Conservation (phyloP, 2,113 vertebrate species). For the Ancistrus triradiatus region DNA sequence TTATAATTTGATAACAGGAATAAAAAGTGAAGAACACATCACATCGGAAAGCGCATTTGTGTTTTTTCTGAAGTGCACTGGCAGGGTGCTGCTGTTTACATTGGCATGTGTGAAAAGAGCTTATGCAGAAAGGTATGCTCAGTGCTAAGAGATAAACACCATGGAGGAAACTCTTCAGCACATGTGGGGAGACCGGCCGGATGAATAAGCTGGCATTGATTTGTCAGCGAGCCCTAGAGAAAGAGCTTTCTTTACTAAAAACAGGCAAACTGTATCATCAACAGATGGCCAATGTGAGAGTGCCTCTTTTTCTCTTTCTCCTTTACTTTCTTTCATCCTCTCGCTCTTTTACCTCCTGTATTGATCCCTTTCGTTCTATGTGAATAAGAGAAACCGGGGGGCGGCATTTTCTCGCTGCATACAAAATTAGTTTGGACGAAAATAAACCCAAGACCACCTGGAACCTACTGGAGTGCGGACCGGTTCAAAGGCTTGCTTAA, state of each 20-base stretch:
- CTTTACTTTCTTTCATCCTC: background rate
- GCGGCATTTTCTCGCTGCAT: constrained; percentile 43
- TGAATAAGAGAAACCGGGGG: constrained; percentile 21
- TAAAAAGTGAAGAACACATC: constrained; percentile 28
- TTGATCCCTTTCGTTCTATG: constrained; percentile 19
- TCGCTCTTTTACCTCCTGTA: constrained; percentile 7
- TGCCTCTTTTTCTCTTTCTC: background rate
- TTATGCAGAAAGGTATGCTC: constrained; percentile 38
- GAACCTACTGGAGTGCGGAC: constrained; percentile 30
- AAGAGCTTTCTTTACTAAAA: constrained; percentile 35
- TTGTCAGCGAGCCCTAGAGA: constrained; percentile 40
- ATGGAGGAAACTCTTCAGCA: constrained; percentile 36
- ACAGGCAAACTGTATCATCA: constrained; percentile 31
- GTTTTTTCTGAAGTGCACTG: constrained; percentile 30
- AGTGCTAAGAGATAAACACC: constrained; percentile 40
- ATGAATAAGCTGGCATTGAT: constrained; percentile 43
- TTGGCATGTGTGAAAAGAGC: constrained; percentile 38
- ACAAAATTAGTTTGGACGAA: constrained; percentile 37
- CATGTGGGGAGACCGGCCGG: constrained; percentile 21
- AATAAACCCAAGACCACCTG: constrained; percentile 47
- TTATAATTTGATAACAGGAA: constrained; percentile 33
- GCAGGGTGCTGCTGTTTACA: constrained; percentile 44
- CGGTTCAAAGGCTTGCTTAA: constrained; percentile 50
- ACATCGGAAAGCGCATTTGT: constrained; percentile 14
- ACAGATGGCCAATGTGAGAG: constrained; percentile 21